These are phyloP conservation scores for Dynastes maya DNA, from an alignment of 2,888 invertebrate species.

Conservation along the genomic window DNA sequence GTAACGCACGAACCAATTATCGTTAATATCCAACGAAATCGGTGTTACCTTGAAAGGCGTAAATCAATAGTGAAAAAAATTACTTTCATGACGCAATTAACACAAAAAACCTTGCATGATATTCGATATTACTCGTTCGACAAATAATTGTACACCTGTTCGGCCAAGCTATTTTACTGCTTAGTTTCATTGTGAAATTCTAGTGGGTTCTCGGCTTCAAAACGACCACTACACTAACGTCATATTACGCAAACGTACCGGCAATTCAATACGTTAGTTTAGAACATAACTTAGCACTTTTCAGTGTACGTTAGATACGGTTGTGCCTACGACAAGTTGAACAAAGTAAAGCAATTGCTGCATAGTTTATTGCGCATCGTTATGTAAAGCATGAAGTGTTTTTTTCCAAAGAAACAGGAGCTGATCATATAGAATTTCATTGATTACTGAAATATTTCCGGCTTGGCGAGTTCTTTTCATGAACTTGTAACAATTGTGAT, in stretches of 20 bases:
- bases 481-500: too few relatives aligned
- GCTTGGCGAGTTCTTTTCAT: background rate
- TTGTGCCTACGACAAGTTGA: background rate
- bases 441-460: slow-evolving; percentile 14
- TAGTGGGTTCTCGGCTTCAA: background rate
- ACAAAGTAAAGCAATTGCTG: background rate
- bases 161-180: background rate
- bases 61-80: slow-evolving; percentile 31
- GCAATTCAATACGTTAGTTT: slow-evolving; percentile 19
- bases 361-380: slow-evolving; percentile 17
- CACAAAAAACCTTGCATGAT: slow-evolving; percentile 30
- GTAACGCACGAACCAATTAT: too few relatives aligned
- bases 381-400: slow-evolving; percentile 25
- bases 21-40: background rate
- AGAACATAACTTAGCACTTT: slow-evolving; percentile 10
- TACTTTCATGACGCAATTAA: slow-evolving; percentile 13
- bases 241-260: slow-evolving; percentile 24
- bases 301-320: background rate
- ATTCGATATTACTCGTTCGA: slow-evolving; percentile 26
- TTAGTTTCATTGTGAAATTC: slow-evolving; percentile 5
- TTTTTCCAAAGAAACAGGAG: slow-evolving; percentile 21
- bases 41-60: slow-evolving; percentile 40
- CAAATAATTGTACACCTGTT: slow-evolving; percentile 24
- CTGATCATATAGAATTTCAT: slow-evolving; percentile 19
- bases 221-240: slow-evolving; percentile 8